Percentiles rank a stretch among this genome's conserved stretches.
Conservation (phyloP, 37 sponge, comb jelly and placozoan genomes). For the Bolinopsis microptera region DNA sequence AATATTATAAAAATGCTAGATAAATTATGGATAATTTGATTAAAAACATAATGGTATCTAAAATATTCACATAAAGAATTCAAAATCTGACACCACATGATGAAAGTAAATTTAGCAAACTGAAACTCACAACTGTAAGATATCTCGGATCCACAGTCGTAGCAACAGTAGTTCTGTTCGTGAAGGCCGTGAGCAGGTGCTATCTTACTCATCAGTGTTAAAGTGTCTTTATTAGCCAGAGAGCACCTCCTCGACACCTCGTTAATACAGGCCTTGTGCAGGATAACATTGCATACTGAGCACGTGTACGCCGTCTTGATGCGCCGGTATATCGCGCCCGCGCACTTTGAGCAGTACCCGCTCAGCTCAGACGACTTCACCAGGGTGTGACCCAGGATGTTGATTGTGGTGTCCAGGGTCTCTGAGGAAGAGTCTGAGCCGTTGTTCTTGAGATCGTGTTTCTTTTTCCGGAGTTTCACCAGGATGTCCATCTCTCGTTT, state of each 20-base stretch:
- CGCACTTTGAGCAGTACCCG: conserved; percentile 52
- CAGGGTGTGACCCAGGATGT: conserved; percentile 32
- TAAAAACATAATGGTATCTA: too few relatives aligned
- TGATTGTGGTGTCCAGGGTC: not conserved
- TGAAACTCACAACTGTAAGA: conserved; percentile 42
- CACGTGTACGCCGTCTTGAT: conserved; percentile 44
- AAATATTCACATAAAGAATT: too few relatives aligned
- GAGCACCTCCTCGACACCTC: conserved; percentile 13
- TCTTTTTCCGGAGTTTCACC: conserved; percentile 41
- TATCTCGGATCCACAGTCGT: conserved; percentile 75
- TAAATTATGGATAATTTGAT: too few relatives aligned
- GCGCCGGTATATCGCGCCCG: conserved; percentile 8
- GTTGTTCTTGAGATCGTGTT: conserved; percentile 30
- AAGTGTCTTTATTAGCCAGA: conserved; percentile 38
- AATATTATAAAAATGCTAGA: too few relatives aligned
- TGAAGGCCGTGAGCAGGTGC: conserved; percentile 86
- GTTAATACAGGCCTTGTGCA: conserved; percentile 36
- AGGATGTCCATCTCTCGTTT: conserved; percentile 46
- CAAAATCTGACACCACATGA: too few relatives aligned
- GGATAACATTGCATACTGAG: not conserved
- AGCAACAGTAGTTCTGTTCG: conserved; percentile 87
- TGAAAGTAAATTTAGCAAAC: too few relatives aligned
- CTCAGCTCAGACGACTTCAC: conserved; percentile 36
- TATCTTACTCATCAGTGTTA: conserved; percentile 71
- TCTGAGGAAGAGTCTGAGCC: not conserved